Base-by-base conservation (phyloP, 2,797 vertebrate genomes). In the Danio jaintianensis region DNA sequence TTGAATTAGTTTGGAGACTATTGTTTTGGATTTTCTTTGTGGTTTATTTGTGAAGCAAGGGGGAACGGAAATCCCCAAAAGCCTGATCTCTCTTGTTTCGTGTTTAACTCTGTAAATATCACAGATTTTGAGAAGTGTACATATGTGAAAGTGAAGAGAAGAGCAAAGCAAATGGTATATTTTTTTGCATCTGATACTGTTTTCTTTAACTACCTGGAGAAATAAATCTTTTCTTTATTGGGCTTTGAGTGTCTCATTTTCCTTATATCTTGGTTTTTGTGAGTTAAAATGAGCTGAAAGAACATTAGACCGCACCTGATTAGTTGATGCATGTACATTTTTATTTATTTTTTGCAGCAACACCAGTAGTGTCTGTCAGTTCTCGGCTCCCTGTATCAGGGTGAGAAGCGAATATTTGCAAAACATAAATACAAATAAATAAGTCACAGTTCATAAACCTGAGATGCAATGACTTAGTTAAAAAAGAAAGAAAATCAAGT, bases 151-250 rank as follows among this genome's bases (percentile, higher is more conserved):
- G 92, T 90, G 87, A 93, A 94, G 88, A 94, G 90, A 93, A 91
- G 79, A 90, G 92, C 91, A 91, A 89, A 93, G 91, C 91, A 93
- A 94, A 94, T 90, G 92, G 91, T 95, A 94, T 95, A 95, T 76
- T 66, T 95, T 94, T 95, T 93, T 91, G 93, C 92, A 92, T 93
- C 90, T 89, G 90, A 93, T 93, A 92, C 93, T 91, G 91, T 94
- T 94, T 94, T 94, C 93, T 93, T 94, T 94, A 93, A 94, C 87
- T 91, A 94, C 93, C 91, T 92, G 92, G 88, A 93, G 88, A 93
- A 94, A 94, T 94, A 93, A 88, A 88, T 92, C 90, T 84, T 91
- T 89, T 91, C 88, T 93, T 87, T 85, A 82, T 92, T 92, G 91
- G 90, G 81, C 89, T 93, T 88, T 85, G 80, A 90, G 86, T 59